These are phyloP conservation scores for Papilio glaucus DNA, from an alignment of 1,140 invertebrate genomes.

Conservation along the genomic window DNA sequence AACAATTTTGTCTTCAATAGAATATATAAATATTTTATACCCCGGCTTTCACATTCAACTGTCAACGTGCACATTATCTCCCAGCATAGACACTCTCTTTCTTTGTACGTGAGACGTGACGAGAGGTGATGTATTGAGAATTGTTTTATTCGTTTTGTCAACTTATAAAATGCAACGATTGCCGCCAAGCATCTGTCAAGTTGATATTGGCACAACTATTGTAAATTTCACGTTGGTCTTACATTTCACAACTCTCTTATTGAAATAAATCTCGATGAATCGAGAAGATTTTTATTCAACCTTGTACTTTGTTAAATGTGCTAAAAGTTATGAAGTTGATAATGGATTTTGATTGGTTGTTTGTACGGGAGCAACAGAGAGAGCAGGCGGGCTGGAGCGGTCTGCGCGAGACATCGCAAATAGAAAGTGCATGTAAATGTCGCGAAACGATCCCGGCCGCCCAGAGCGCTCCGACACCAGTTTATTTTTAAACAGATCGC, in stretches of 20 bases:
- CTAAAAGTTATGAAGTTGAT: neutral
- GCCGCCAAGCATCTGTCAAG: no score
- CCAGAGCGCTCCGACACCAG: conserved; percentile 5
- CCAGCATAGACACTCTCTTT: neutral
- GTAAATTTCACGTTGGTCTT: neutral
- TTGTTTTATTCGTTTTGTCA: neutral
- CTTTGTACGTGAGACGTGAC: no score
- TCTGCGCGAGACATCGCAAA: conserved; percentile 22
- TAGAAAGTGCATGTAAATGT: conserved; percentile 38
- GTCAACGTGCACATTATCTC: neutral
- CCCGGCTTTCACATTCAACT: neutral
- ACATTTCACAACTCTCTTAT: no score
- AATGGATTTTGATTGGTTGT: neutral
- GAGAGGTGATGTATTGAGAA: neutral
- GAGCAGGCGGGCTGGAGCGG: neutral
- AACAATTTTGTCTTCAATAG: neutral
- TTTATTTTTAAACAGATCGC: conserved; percentile 28
- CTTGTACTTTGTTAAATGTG: no score
- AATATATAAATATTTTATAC: conserved; percentile 1
- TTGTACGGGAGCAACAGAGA: neutral
- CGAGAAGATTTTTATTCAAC: no score
- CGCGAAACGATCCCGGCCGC: conserved; percentile 15
- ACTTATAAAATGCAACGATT: no score
- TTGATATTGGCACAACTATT: neutral
- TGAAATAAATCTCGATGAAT: no score